These are phyloP conservation scores for Porites australiensis DNA, from an alignment of 64 coral and sea anemone genomes.

Conservation along the genomic window DNA sequence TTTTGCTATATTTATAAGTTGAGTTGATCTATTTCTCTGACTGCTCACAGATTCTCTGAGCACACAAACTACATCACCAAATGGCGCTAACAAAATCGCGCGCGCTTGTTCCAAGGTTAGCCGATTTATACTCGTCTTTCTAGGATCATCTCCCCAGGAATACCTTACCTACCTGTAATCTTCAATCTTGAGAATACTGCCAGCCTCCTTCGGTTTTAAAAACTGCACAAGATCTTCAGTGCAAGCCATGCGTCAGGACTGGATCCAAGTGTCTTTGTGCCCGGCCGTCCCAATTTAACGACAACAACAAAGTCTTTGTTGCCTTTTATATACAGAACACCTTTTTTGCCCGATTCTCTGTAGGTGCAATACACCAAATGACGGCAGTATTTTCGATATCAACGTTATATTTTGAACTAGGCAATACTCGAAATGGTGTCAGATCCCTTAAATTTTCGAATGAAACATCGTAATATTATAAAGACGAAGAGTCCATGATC, in stretches of 20 bases:
- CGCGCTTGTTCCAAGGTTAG: not conserved
- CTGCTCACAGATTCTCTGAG: too few relatives aligned
- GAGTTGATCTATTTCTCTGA: not conserved
- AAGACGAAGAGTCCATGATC: not conserved
- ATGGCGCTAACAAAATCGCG: not conserved
- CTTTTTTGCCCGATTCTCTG: conserved; percentile 14
- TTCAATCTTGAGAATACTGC: conserved; percentile 27
- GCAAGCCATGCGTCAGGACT: conserved; percentile 62
- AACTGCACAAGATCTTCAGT: not conserved
- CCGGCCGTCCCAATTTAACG: not conserved
- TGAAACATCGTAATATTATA: not conserved
- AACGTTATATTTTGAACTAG: not conserved
- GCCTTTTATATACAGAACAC: not conserved
- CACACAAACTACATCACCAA: not conserved
- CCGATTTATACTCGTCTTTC: not conserved
- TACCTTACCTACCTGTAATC: conserved; percentile 20
- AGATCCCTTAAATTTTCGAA: not conserved
- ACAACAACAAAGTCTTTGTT: conserved; percentile 51
- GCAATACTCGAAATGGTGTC: not conserved
- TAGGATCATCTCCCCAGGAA: not conserved
- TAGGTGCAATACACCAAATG: conserved; percentile 4
- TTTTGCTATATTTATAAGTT: not conserved
- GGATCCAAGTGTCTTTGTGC: conserved; percentile 39
- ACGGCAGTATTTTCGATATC: not conserved
- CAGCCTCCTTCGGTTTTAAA: conserved; percentile 7